Percentiles rank a stretch among this genome's conserved stretches.
These are phyloP conservation scores for Sarcophaga carnaria DNA, from an alignment of 2,888 invertebrate species.

Conservation along the genomic window DNA sequence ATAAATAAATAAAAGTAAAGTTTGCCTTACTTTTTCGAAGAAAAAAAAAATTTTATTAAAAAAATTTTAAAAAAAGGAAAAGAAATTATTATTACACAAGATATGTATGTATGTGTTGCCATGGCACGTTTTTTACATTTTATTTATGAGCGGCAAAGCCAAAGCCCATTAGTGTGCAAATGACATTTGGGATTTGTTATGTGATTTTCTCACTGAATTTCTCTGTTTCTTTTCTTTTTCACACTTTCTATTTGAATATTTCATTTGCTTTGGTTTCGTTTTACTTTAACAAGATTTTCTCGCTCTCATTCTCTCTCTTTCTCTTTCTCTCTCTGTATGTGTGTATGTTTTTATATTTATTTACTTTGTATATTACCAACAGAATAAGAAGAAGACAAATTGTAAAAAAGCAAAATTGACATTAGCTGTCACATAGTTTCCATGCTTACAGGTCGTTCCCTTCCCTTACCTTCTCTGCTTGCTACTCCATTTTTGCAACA, in stretches of 20 bases:
- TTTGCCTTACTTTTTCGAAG: not conserved
- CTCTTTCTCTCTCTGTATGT: too few species aligned
- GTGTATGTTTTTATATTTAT: constrained; percentile 5
- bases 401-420: not conserved
- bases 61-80: not conserved
- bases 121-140: constrained; percentile 25
- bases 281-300: not conserved
- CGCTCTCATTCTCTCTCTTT: too few species aligned
- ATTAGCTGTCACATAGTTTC: not conserved
- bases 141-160: not conserved
- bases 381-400: not conserved
- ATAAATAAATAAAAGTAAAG: constrained; percentile 17
- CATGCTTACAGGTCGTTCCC: not conserved
- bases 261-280: not conserved
- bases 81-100: not conserved
- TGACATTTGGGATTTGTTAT: constrained; percentile 28
- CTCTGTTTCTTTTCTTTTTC: too few species aligned
- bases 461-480: not conserved
- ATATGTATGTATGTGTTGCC: constrained; percentile 3
- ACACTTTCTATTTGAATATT: not conserved
- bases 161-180: constrained; percentile 41
- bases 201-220: not conserved
- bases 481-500: not conserved
- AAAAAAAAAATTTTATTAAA: not conserved
- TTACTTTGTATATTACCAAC: constrained; percentile 1